Evolutionary conservation across 2,888 invertebrate genomes (phyloP), one percentile per base, ranked within the genome.

Genomic region (Drepana falcataria): DNA sequence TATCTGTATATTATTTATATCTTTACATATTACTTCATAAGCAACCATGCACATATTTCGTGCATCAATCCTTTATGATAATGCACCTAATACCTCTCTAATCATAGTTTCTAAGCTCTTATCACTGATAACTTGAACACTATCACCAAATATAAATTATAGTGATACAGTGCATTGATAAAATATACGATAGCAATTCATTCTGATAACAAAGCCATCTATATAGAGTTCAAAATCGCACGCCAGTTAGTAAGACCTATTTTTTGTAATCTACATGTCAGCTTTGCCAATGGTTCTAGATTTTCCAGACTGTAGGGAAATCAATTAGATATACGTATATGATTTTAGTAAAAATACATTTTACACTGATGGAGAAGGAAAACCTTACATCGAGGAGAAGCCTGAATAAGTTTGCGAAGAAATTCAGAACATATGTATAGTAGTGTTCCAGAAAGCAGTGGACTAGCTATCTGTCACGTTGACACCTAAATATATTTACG

Each of bases 31-130:
- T 35, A n/a, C 4, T 34, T 35, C 35, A 6, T 48, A 35, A 51
- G 56, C 47, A 54, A 35, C 41, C 59, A 58, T 59, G 57, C 55
- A 59, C 54, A 52, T 37, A 47, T n/a, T 34, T 9, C 55, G 59
- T 67, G 62, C 61, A 61, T 35, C 34, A 48, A 52, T 58, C 52
- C 21, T 35, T 49, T 53, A 48, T 34, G 56, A 63, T 58, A 60
- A 56, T 61, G 64, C 64, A 64, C 57, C 64, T 63, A 62, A 63
- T 58, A 40, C 58, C 6, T 48, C 6, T 48, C 54, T 64, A 60
- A 60, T 63, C 64, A 66, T 66, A 64, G 63, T 60, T 63, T 65
- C 66, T 66, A 66, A 66, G 47, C 49, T 48, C 51, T 61, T 64
- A 66, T 64, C 66, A 52, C 0, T 47, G 59, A 63, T 64, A 64